These are phyloP conservation scores for Xenentodon cancila DNA, from an alignment of 2,797 vertebrate genomes.

Conservation along the genomic window DNA sequence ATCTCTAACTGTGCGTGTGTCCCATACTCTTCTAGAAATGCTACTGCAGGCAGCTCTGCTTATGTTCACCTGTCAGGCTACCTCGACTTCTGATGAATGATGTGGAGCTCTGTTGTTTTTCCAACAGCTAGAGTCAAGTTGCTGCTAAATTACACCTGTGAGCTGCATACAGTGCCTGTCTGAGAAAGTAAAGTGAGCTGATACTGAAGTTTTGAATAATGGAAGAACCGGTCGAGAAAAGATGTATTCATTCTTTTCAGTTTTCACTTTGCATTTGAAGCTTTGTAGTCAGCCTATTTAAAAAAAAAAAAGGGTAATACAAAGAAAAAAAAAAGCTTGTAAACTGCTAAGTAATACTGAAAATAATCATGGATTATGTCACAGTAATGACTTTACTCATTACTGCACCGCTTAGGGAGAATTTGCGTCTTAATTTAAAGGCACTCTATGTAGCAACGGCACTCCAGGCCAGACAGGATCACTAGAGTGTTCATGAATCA, in stretches of 20 bases:
- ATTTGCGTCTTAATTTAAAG: too few species aligned
- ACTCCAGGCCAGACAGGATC: too few species aligned
- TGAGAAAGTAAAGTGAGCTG: constrained; percentile 9
- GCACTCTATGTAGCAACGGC: too few species aligned
- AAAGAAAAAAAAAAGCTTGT: neutral
- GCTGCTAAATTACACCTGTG: constrained; percentile 51
- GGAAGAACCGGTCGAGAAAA: neutral
- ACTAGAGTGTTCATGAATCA: too few species aligned
- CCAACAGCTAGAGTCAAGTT: constrained; percentile 47
- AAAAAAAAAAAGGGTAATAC: neutral
- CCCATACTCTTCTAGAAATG: constrained; percentile 44
- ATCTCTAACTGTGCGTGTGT: constrained; percentile 4
- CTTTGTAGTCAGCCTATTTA: neutral
- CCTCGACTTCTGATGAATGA: constrained; percentile 66
- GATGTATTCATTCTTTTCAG: constrained; percentile 9
- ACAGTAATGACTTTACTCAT: too few species aligned
- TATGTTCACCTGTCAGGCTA: constrained; percentile 65
- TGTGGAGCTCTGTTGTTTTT: constrained; percentile 53
- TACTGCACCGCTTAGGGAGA: too few species aligned
- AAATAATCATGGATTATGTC: too few species aligned
- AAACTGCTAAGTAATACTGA: neutral
- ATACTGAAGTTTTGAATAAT: constrained; percentile 10
- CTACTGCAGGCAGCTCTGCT: constrained; percentile 63
- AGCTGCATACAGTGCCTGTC: constrained; percentile 20
- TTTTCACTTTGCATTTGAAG: neutral